phyloP scores from a whole-genome alignment of 2,888 invertebrate genomes.

The Lycaena phlaeas region DNA sequence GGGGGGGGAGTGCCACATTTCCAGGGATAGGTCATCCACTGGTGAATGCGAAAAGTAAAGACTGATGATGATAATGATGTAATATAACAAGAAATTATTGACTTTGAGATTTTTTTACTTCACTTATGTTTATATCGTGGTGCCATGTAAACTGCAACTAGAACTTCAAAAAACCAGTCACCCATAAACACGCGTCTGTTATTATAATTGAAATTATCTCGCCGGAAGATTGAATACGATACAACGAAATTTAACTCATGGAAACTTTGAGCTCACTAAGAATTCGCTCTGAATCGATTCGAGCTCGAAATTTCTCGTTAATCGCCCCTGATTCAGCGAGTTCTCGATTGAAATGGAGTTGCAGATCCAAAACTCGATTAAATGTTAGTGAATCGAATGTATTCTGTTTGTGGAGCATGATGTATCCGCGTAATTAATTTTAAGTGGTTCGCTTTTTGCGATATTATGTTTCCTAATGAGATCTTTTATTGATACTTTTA shows the following conservation, averaged over 20 bases:
- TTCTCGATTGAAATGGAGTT: constrained; percentile 39
- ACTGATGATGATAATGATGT: too few species aligned
- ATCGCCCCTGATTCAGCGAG: constrained; percentile 50
- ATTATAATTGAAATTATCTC: constrained; percentile 8
- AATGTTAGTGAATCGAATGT: constrained; percentile 25
- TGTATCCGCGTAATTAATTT: constrained; percentile 7
- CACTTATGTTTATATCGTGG: too few species aligned
- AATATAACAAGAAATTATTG: too few species aligned
- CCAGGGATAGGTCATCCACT: too few species aligned
- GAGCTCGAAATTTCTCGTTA: constrained; percentile 43
- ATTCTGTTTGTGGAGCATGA: constrained; percentile 18
- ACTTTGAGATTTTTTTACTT: too few species aligned
- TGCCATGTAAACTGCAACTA: too few species aligned
- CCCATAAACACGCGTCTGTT: too few species aligned
- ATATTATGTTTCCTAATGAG: too few species aligned
- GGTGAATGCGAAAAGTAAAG: too few species aligned
- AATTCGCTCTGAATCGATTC: constrained; percentile 35
- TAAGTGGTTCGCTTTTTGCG: constrained; percentile 1
- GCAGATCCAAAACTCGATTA: constrained; percentile 31
- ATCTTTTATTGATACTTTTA: too few species aligned
- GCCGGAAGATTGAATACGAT: constrained; percentile 27
- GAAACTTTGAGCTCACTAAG: constrained; percentile 26
- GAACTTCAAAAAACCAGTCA: too few species aligned
- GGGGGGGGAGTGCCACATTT: too few species aligned
- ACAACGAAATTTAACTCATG: constrained; percentile 36